These are phyloP conservation scores for Monopterus albus DNA, from an alignment of 2,113 vertebrate genomes.

Conservation along the genomic window DNA sequence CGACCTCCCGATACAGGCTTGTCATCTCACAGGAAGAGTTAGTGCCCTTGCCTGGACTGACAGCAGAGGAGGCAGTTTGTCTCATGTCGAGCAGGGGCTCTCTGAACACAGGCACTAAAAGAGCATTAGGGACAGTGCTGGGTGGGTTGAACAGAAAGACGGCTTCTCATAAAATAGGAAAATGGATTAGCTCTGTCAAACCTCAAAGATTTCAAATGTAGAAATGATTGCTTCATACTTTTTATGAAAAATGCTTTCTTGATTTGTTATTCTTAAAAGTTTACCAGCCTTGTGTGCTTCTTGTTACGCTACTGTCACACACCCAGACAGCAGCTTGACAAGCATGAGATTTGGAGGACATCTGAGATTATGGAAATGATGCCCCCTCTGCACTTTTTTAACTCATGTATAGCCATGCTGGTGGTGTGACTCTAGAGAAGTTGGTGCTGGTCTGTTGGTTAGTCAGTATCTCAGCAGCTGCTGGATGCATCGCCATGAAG, in stretches of 20 bases:
- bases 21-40: constrained; percentile 41
- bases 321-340: too few species aligned
- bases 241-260: neutral
- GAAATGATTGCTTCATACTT: constrained; percentile 1
- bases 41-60: constrained; percentile 22
- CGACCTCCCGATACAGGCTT: constrained; percentile 34
- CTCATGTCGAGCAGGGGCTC: neutral
- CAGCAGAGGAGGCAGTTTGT: constrained; percentile 36
- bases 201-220: constrained; percentile 2
- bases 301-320: too few species aligned
- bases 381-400: too few species aligned
- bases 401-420: too few species aligned
- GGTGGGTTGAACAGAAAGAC: neutral
- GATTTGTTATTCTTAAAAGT: neutral
- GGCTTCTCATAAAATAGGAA: constrained; percentile 15
- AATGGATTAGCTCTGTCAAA: constrained; percentile 32
- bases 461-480: too few species aligned
- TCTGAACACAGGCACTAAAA: constrained; percentile 37
- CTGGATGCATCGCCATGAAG: too few species aligned
- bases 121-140: constrained; percentile 28
- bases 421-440: too few species aligned
- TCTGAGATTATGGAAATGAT: too few species aligned
- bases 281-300: too few species aligned
- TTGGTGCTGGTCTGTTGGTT: too few species aligned
- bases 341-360: too few species aligned